phyloP scores from a whole-genome alignment of 2,113 vertebrate genomes.

The Atherinomorus stipes region DNA sequence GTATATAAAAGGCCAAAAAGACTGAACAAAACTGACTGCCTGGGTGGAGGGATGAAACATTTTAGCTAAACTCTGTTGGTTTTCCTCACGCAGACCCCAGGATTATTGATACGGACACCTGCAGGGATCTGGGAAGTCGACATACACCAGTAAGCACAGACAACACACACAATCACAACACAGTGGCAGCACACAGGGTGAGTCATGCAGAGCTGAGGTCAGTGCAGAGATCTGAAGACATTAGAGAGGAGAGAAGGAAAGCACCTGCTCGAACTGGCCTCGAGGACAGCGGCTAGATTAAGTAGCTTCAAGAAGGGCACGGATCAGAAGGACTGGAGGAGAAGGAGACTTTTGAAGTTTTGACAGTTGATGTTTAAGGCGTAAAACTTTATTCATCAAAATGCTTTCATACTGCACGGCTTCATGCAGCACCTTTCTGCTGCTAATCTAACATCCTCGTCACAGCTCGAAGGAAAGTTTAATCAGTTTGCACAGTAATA shows the following conservation, averaged over 20 bases:
- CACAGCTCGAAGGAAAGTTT: background rate
- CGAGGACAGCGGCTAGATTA: background rate
- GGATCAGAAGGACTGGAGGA: background rate
- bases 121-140: constrained; percentile 63
- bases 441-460: background rate
- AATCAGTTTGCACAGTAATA: background rate
- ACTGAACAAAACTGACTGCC: background rate
- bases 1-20: background rate
- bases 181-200: constrained; percentile 45
- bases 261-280: constrained; percentile 67
- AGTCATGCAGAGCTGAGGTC: constrained; percentile 75
- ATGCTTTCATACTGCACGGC: no score
- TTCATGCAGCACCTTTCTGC: no score
- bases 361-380: background rate
- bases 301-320: background rate
- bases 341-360: background rate
- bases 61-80: constrained; percentile 36
- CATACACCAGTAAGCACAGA: constrained; percentile 48
- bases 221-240: constrained; percentile 56
- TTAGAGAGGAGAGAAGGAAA: constrained; percentile 60
- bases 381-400: background rate
- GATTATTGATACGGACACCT: constrained; percentile 69
- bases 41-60: constrained; percentile 3
- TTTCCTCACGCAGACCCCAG: constrained; percentile 37
- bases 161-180: constrained; percentile 53